These are phyloP conservation scores for Tetraodon nigroviridis DNA, from an alignment of 2,113 vertebrate genomes.

Conservation along the genomic window DNA sequence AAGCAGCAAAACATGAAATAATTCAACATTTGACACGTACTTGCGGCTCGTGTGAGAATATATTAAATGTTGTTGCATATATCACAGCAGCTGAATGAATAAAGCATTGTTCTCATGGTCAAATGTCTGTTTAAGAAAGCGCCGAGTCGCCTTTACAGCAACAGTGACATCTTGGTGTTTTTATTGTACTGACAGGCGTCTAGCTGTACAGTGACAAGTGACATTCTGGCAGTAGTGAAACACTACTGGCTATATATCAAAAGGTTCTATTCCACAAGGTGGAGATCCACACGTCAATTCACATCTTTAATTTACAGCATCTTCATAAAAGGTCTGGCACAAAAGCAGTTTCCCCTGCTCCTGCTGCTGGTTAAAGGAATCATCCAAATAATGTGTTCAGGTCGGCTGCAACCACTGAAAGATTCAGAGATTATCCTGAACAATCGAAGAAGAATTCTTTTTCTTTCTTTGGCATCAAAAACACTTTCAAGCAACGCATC, in stretches of 20 bases:
- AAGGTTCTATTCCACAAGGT: slow-evolving; percentile 7
- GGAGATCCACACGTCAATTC: neutral
- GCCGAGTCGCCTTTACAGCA: neutral
- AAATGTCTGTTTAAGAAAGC: neutral
- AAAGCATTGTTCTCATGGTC: neutral
- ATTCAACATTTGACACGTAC: slow-evolving; percentile 17
- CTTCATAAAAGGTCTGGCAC: slow-evolving; percentile 32
- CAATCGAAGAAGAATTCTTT: no score
- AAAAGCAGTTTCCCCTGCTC: neutral
- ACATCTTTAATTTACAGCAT: neutral
- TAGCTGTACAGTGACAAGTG: slow-evolving; percentile 23
- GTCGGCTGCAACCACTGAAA: no score
- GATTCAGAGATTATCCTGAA: no score
- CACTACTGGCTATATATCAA: slow-evolving; percentile 20
- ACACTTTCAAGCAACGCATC: slow-evolving; percentile 8
- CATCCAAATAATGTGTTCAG: no score
- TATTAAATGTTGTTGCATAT: neutral
- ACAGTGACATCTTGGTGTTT: neutral
- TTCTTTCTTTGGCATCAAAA: no score
- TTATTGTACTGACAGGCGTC: slow-evolving; percentile 23
- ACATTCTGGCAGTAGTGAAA: slow-evolving; percentile 31
- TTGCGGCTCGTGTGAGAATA: slow-evolving; percentile 7
- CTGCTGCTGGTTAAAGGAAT: no score
- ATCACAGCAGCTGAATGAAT: neutral
- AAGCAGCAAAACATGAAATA: no score